Conservation (phyloP, 2,797 vertebrate genomes). For the Cygnus olor region DNA sequence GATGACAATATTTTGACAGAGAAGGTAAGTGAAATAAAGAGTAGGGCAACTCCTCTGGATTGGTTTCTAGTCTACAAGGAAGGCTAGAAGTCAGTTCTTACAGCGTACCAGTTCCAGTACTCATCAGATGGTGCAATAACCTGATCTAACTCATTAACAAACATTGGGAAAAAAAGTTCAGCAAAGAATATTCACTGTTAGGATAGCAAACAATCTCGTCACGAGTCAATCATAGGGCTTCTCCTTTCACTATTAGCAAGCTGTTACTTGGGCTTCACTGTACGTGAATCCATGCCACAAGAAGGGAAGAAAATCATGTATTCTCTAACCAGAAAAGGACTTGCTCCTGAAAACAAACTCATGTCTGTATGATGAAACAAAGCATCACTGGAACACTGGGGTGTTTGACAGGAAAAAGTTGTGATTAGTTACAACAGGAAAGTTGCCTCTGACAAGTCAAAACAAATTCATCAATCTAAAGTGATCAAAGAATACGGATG, state of each 20-base stretch:
- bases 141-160: background rate
- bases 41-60: background rate
- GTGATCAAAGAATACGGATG: background rate
- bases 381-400: background rate
- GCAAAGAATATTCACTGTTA: background rate
- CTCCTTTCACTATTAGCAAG: background rate
- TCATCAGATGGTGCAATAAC: background rate
- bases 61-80: background rate
- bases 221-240: background rate
- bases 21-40: background rate
- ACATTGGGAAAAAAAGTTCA: background rate
- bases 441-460: background rate
- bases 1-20: background rate
- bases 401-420: background rate
- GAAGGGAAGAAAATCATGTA: background rate
- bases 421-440: background rate
- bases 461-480: background rate
- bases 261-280: background rate
- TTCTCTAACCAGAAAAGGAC: background rate
- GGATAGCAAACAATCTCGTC: background rate
- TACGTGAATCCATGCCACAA: background rate
- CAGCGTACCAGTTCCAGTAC: background rate
- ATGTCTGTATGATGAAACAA: background rate
- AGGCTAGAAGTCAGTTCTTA: background rate
- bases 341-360: background rate